Base-by-base conservation (phyloP, 1,140 invertebrate species). In the Tyrophagus putrescentiae region DNA sequence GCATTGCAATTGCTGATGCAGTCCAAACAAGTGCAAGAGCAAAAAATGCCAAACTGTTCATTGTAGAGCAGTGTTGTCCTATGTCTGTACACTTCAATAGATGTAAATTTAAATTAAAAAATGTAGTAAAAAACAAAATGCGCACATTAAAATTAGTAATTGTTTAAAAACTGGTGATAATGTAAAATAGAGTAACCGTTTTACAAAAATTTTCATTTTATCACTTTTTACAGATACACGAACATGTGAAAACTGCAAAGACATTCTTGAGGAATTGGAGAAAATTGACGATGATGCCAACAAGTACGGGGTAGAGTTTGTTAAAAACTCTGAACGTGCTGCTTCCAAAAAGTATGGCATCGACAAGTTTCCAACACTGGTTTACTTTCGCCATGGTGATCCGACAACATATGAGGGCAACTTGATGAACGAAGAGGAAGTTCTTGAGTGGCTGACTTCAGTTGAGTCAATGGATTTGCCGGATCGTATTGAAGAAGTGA, bases 231-330 rank as follows among this genome's bases (percentile, higher is more conserved):
- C 32, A 68, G 67, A 66, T 61, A 70, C 79, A 48, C 79, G 83
- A 53, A 84, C 87, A 60, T 93, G 89, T 71, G 82, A 85, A 50
- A 83, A 87, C 67, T 92, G 88, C 68, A 76, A 77, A 57, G 79
- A 79, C 53, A 86, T 92, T 60, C 72, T 94, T 41, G 85, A 91
- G 72, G 88, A 91, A 73, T 69, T 94, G 39, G 90, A 94, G 74
- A 92, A 92, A 66, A 93, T 93, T 69, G 87, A 92, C 76, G 87
- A 91, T 74, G 88, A 92, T 73, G 90, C 87, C 54, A 87, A 91
- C 73, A 82, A 84, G 34, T 91, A 92, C 73, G 88, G 88, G 66
- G 87, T 94, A 64, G 85, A 89, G 73, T 89, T 93, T 75, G 87
- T 92, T 61, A 93, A 93, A 76, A 90, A 91, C 71, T 90, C 90